phyloP scores from a whole-genome alignment of 2,888 invertebrate species.

The Diloba caeruleocephala region DNA sequence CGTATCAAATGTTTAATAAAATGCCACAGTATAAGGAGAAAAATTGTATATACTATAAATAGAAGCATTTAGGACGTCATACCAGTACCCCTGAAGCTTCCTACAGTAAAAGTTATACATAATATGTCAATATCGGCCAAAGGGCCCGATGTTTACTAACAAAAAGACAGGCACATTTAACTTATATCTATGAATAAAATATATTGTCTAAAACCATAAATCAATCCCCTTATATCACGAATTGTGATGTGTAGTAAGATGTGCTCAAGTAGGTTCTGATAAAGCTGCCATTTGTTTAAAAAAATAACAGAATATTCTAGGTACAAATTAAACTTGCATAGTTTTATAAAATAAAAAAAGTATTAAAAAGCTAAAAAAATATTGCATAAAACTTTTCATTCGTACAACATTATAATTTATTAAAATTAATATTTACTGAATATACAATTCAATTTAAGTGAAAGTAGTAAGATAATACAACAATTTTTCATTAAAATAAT shows the following conservation, averaged over 20 bases:
- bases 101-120: slow-evolving; percentile 56
- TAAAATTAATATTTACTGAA: slow-evolving; percentile 78
- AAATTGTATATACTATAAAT: slow-evolving; percentile 83
- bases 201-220: slow-evolving; percentile 72
- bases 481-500: slow-evolving; percentile 54
- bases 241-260: slow-evolving; percentile 81
- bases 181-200: slow-evolving; percentile 73
- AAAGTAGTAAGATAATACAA: slow-evolving; percentile 61
- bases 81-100: slow-evolving; percentile 49
- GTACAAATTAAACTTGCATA: slow-evolving; percentile 45
- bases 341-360: slow-evolving; percentile 50
- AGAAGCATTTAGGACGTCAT: slow-evolving; percentile 67
- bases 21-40: slow-evolving; percentile 78
- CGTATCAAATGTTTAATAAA: slow-evolving; percentile 85
- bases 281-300: slow-evolving; percentile 68
- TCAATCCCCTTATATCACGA: slow-evolving; percentile 79
- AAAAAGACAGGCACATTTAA: slow-evolving; percentile 78
- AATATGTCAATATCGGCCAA: slow-evolving; percentile 36
- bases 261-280: slow-evolving; percentile 50
- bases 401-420: slow-evolving; percentile 74
- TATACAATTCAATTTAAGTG: slow-evolving; percentile 75
- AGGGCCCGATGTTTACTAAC: slow-evolving; percentile 43
- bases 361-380: slow-evolving; percentile 72
- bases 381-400: slow-evolving; percentile 77
- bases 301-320: slow-evolving; percentile 46